Evolutionary conservation across 2,888 invertebrate species (phyloP).

Genomic region (Ferdinandea cuprea): DNA sequence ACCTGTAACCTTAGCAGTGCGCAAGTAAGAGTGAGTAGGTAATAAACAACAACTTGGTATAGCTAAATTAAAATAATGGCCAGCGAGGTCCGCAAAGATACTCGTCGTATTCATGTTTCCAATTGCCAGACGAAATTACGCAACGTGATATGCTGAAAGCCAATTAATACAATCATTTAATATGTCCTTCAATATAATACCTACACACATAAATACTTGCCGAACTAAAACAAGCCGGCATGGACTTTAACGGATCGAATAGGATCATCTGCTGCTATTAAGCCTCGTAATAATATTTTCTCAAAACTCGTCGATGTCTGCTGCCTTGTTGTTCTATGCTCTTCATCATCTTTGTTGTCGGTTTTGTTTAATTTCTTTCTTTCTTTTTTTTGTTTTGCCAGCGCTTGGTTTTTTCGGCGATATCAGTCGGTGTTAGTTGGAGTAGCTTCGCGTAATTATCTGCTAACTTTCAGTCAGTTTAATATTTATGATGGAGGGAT

Average conservation of each 20-base stretch:
- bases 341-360: conserved; percentile 52
- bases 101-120: conserved; percentile 28
- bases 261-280: conserved; percentile 74
- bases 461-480: conserved; percentile 75
- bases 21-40: conserved; percentile 27
- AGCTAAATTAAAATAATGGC: conserved; percentile 67
- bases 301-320: conserved; percentile 40
- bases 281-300: conserved; percentile 67
- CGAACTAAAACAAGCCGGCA: not conserved
- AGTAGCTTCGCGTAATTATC: conserved; percentile 74
- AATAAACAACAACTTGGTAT: conserved; percentile 42
- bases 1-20: conserved; percentile 46
- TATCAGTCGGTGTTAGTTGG: conserved; percentile 74
- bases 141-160: conserved; percentile 71
- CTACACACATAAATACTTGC: too few relatives aligned
- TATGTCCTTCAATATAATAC: conserved; percentile 70
- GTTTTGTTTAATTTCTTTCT: conserved; percentile 5
- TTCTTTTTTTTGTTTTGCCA: conserved; percentile 22
- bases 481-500: conserved; percentile 73
- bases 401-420: conserved; percentile 62
- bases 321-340: conserved; percentile 51
- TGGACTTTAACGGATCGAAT: conserved; percentile 55
- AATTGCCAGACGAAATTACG: conserved; percentile 68
- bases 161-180: conserved; percentile 73
- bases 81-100: conserved; percentile 30